phyloP scores from a whole-genome alignment of 2,113 vertebrate genomes.

The Chlorodrepanis virens region DNA sequence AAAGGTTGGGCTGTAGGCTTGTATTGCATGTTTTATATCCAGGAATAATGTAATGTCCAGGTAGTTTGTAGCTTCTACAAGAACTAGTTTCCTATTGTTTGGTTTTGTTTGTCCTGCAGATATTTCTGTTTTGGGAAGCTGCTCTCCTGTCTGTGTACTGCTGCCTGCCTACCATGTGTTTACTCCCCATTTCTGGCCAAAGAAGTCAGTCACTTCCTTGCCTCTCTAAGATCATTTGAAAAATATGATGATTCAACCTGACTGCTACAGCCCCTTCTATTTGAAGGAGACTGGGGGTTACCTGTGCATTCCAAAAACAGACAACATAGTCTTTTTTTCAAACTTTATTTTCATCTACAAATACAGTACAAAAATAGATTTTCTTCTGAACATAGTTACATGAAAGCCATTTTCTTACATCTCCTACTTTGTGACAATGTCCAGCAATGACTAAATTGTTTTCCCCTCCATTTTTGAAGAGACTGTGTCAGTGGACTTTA shows the following conservation, averaged over 20 bases:
- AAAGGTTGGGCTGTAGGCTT: neutral
- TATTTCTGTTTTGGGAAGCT: neutral
- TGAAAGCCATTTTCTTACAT: neutral
- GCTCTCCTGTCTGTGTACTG: neutral
- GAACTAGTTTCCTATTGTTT: neutral
- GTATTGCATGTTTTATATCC: neutral
- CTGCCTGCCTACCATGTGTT: neutral
- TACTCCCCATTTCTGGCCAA: neutral
- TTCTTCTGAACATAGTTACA: slow-evolving; percentile 7
- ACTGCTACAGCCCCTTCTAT: neutral
- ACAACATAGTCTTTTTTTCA: neutral
- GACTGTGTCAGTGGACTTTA: neutral
- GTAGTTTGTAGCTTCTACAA: neutral
- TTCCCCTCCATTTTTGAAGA: neutral
- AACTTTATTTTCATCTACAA: slow-evolving; percentile 37
- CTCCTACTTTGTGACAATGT: neutral
- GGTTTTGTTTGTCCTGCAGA: neutral
- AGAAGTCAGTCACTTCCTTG: neutral
- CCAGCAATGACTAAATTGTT: neutral
- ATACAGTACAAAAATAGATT: slow-evolving; percentile 60
- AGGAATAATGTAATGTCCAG: neutral
- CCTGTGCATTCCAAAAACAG: neutral
- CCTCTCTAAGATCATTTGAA: neutral
- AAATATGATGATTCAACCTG: neutral
- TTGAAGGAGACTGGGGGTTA: neutral